Base-by-base conservation (phyloP, 2,797 vertebrate genomes). In the Myotis findleyi region DNA sequence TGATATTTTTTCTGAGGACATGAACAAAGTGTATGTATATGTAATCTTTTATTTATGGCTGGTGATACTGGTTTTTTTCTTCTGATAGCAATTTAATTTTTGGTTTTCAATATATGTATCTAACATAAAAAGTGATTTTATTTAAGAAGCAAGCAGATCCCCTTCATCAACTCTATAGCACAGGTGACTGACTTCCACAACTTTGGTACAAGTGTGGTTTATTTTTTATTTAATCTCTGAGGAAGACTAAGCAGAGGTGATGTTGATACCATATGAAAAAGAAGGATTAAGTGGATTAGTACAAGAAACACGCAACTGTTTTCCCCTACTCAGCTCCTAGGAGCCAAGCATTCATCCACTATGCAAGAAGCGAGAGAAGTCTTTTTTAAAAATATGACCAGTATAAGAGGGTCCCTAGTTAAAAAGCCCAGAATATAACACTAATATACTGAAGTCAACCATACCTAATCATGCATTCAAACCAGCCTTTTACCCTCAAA, bases 1-100 rank as follows among this genome's bases (percentile, higher is more conserved):
- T 66, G 23, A 85, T 57, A 91, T 49, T 88, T 90, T 90, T 85
- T 33, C 81, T 75, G 25, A 89, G 12, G 49, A 91, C 14, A 76
- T 53, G 10, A 91, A 94, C 21, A 82, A 53, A 30, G 23, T 62
- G 33, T 71, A 2, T 44, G 33, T 59, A 10, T 80, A 18, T 62
- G n/a, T 73, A 69, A 83, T 68, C 66, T 44, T 89, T 57, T 81
- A 66, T 41, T 76, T 81, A 76, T 20, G 10, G 9, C 9, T 92
- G 30, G 11, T 75, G 38, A 88, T n/a, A 81, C 2, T 59, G 69
- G 85, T 59, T 87, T 94, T 71, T 51, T 53, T 59, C 36, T 75
- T 69, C 38, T 76, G 59, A 7, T 6, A 83, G 38, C 33, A 86
- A 53, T 57, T 51, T 77, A 27, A n/a, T 1, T 27, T 47, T 76